These are phyloP conservation scores for Mola mola DNA, from an alignment of 2,113 vertebrate species.

Conservation along the genomic window DNA sequence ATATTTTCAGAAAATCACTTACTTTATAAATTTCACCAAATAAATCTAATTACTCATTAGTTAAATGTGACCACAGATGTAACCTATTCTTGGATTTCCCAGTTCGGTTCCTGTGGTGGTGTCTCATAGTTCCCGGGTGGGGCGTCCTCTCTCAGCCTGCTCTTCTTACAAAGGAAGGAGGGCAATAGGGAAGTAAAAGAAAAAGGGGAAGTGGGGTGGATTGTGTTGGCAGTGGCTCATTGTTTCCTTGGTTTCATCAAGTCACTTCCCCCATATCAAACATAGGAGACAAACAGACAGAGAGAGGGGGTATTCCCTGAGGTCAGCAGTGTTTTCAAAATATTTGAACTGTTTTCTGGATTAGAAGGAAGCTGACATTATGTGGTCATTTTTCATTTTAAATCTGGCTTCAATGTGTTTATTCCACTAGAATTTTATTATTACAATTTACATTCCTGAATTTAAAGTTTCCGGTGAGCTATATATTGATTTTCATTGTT, in stretches of 20 bases:
- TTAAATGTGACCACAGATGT: too few relatives aligned
- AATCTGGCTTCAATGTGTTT: too few relatives aligned
- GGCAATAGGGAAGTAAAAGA: conserved; percentile 9
- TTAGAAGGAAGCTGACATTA: neutral
- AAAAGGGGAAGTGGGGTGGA: conserved; percentile 5
- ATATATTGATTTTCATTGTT: too few relatives aligned
- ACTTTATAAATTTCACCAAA: too few relatives aligned
- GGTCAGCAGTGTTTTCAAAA: neutral
- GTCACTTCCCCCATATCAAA: conserved; percentile 34
- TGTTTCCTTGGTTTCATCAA: conserved; percentile 60
- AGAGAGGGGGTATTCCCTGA: neutral
- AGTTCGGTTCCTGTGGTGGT: neutral
- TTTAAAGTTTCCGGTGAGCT: too few relatives aligned
- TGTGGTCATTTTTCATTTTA: too few relatives aligned
- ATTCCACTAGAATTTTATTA: neutral
- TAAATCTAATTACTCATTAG: too few relatives aligned
- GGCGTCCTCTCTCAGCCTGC: conserved; percentile 1
- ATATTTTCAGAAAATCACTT: too few relatives aligned
- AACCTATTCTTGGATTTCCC: neutral
- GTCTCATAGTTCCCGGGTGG: conserved; percentile 41
- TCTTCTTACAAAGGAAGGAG: conserved; percentile 9
- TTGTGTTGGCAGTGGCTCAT: conserved; percentile 34
- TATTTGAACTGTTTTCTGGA: neutral
- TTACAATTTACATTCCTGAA: too few relatives aligned
- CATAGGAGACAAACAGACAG: conserved; percentile 13